These are phyloP conservation scores for Catocala nupta DNA, from an alignment of 2,888 invertebrate genomes.

Conservation along the genomic window DNA sequence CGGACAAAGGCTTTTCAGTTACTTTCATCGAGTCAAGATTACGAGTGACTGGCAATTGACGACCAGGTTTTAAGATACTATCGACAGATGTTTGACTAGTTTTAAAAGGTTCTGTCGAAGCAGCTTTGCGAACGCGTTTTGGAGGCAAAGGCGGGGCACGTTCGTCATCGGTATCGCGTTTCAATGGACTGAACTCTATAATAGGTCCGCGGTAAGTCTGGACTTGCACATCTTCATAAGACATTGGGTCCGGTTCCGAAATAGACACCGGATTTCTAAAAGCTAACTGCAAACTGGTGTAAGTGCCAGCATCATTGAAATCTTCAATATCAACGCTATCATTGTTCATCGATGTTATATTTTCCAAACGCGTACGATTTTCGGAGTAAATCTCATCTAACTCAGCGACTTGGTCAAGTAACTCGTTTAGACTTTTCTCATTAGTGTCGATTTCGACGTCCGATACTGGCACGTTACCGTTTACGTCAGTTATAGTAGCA, in stretches of 20 bases:
- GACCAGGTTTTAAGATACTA: slow-evolving; percentile 75
- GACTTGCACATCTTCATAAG: slow-evolving; percentile 88
- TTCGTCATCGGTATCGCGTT: slow-evolving; percentile 88
- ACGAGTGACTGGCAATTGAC: slow-evolving; percentile 69
- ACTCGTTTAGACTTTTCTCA: slow-evolving; percentile 90
- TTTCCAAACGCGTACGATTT: slow-evolving; percentile 88
- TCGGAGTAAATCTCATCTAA: slow-evolving; percentile 94
- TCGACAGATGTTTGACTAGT: slow-evolving; percentile 80
- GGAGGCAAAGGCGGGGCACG: slow-evolving; percentile 93
- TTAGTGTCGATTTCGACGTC: slow-evolving; percentile 71
- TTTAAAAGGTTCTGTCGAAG: slow-evolving; percentile 71
- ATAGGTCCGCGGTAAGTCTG: slow-evolving; percentile 83
- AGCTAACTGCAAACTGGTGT: slow-evolving; percentile 94
- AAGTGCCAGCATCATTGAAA: slow-evolving; percentile 93
- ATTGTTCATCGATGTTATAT: slow-evolving; percentile 65
- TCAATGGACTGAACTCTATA: slow-evolving; percentile 83
- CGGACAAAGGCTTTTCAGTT: slow-evolving; percentile 56
- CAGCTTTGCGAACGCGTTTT: slow-evolving; percentile 90
- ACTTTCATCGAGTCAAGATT: slow-evolving; percentile 55
- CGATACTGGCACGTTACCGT: slow-evolving; percentile 55
- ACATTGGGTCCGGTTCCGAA: slow-evolving; percentile 76
- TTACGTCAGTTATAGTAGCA: slow-evolving; percentile 53
- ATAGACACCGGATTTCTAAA: slow-evolving; percentile 93
- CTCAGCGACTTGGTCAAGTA: slow-evolving; percentile 93
- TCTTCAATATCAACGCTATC: slow-evolving; percentile 87